phyloP scores from a whole-genome alignment of 1,140 invertebrate genomes.

The Andricus grossulariae region DNA sequence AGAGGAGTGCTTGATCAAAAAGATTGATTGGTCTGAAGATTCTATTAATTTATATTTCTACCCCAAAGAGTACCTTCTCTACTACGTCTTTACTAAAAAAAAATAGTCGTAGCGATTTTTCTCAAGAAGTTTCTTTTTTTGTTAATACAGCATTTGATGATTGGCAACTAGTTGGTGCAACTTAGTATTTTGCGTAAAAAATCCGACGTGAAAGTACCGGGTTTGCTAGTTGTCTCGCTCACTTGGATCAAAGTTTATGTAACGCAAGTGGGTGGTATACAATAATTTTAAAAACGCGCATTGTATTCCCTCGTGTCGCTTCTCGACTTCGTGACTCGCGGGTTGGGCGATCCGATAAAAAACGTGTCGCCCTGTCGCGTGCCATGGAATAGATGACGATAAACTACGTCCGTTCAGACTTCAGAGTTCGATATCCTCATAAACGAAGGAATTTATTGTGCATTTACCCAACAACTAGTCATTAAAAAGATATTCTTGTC shows the following conservation, averaged over 20 bases:
- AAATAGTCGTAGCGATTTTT: too few relatives aligned
- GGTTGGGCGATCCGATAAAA: not conserved
- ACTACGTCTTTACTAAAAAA: too few relatives aligned
- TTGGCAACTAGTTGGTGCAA: not conserved
- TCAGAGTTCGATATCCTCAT: constrained; percentile 24
- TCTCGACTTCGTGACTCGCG: constrained; percentile 6
- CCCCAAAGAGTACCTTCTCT: too few relatives aligned
- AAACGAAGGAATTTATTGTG: constrained; percentile 11
- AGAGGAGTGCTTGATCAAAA: too few relatives aligned
- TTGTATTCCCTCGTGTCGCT: not conserved
- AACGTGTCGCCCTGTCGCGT: constrained; percentile 18
- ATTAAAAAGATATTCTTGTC: too few relatives aligned
- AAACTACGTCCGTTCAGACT: not conserved
- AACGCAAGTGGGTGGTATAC: constrained; percentile 15
- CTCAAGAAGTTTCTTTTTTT: too few relatives aligned
- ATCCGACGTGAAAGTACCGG: constrained; percentile 4
- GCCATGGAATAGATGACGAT: constrained; percentile 24
- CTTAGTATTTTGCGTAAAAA: not conserved
- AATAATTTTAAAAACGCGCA: not conserved
- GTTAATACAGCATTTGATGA: not conserved
- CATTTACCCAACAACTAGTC: not conserved
- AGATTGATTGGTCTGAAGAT: too few relatives aligned
- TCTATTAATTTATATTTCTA: too few relatives aligned
- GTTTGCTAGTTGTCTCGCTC: not conserved
- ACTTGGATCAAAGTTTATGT: not conserved